Conservation (phyloP, 2,797 vertebrate genomes). For the Holocentrus rufus region DNA sequence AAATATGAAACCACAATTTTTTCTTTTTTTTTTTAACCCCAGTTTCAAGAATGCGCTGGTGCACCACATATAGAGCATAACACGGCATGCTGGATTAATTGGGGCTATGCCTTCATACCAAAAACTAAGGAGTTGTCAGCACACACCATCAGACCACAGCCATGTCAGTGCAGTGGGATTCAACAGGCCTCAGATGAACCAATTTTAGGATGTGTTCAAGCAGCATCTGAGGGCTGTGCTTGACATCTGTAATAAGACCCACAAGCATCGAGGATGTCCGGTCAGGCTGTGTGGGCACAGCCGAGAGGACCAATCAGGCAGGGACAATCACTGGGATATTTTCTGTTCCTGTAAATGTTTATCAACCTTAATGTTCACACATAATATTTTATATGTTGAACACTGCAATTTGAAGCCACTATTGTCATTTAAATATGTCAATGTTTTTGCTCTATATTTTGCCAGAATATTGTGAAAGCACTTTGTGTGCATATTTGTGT, state of each 20-base stretch:
- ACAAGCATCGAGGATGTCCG: not conserved
- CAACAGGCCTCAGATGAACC: not conserved
- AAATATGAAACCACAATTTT: too few relatives aligned
- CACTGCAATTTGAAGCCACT: too few relatives aligned
- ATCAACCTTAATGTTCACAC: too few relatives aligned
- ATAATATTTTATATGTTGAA: too few relatives aligned
- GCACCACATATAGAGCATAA: too few relatives aligned
- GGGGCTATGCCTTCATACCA: not conserved
- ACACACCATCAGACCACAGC: not conserved
- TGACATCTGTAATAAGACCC: not conserved
- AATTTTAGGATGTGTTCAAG: not conserved
- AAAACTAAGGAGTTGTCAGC: not conserved
- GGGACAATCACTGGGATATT: not conserved
- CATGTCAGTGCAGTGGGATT: not conserved
- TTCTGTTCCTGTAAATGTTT: not conserved
- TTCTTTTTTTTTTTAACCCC: too few relatives aligned
- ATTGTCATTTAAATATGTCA: too few relatives aligned
- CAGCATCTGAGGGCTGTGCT: not conserved
- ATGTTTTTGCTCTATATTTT: not conserved
- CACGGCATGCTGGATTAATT: conserved; percentile 9
- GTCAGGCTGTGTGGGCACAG: not conserved
- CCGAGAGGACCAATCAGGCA: not conserved
- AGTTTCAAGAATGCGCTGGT: too few relatives aligned
- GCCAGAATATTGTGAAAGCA: not conserved
- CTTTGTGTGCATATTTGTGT: too few relatives aligned